phyloP scores from a whole-genome alignment of 2,888 invertebrate species.

The Nasonovia ribisnigri region DNA sequence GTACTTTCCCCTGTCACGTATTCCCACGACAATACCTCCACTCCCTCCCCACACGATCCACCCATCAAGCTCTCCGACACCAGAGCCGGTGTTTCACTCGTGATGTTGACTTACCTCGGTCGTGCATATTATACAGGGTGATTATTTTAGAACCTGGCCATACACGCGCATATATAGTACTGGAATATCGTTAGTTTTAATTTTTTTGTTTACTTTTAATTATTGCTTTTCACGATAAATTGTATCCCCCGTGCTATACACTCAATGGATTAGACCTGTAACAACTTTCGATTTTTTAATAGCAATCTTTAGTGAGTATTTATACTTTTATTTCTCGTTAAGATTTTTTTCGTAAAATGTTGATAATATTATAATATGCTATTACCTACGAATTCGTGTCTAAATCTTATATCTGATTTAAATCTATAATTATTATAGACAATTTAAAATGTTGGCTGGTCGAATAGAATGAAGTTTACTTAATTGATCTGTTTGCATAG shows the following conservation, averaged over 20 bases:
- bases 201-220: background rate
- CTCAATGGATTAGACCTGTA: background rate
- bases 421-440: background rate
- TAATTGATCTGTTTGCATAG: background rate
- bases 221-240: background rate
- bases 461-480: background rate
- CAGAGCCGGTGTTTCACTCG: conserved; percentile 13
- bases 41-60: background rate
- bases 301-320: background rate
- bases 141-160: background rate
- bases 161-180: background rate
- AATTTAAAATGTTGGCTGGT: background rate
- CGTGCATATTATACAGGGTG: background rate
- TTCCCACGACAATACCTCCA: conserved; percentile 49
- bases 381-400: background rate
- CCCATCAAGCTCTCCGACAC: background rate
- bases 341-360: background rate
- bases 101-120: background rate
- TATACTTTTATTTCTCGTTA: background rate
- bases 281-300: background rate
- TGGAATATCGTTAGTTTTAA: background rate
- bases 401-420: background rate
- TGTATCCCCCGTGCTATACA: background rate
- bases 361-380: background rate
- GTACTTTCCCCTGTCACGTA: conserved; percentile 61